These are phyloP conservation scores for Mesitornis unicolor DNA, from an alignment of 2,113 vertebrate species.

Conservation along the genomic window DNA sequence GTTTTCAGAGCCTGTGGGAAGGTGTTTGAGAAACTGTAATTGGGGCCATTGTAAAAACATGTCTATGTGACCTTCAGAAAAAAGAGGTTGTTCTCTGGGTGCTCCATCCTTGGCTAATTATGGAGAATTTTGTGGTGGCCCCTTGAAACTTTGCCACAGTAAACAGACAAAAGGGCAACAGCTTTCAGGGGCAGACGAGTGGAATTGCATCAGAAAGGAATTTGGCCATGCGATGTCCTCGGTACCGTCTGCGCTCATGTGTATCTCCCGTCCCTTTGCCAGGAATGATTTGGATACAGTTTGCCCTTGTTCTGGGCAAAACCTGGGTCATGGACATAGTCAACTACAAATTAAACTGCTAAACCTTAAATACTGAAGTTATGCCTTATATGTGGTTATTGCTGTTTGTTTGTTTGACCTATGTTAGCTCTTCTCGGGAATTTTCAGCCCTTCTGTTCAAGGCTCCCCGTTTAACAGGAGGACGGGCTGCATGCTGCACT, in stretches of 20 bases:
- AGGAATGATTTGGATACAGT: background rate
- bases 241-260: fast-evolving
- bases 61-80: background rate
- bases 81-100: background rate
- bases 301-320: background rate
- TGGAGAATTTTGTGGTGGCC: background rate
- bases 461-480: background rate
- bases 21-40: background rate
- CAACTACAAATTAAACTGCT: background rate
- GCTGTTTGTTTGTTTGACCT: background rate
- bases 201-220: background rate
- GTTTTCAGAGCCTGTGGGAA: background rate
- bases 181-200: background rate
- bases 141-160: background rate
- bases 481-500: background rate
- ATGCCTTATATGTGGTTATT: background rate
- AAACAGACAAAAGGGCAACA: background rate
- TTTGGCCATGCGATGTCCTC: background rate
- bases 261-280: background rate
- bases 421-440: background rate
- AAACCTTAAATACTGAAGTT: background rate
- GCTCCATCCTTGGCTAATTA: background rate
- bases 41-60: background rate
- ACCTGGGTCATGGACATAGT: background rate
- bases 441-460: background rate